phyloP scores from a whole-genome alignment of 1,140 invertebrate genomes.

The Marisa cornuarietis region DNA sequence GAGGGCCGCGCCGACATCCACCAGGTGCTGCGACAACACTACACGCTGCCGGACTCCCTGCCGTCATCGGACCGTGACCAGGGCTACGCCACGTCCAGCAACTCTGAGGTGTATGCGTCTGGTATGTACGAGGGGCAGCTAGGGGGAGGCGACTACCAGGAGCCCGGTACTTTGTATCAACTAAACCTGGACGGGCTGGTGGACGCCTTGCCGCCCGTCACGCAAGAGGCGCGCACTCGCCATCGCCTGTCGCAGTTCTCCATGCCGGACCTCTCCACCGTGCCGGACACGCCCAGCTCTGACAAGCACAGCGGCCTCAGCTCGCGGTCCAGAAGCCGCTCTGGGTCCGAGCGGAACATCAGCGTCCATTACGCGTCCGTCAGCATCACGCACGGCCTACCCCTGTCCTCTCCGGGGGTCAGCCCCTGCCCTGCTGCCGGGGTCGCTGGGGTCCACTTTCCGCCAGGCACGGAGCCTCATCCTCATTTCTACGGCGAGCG shows the following conservation, averaged over 20 bases:
- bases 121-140: constrained; percentile 42
- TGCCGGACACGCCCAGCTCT: constrained; percentile 8
- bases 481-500: constrained; percentile 16
- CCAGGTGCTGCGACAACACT: constrained; percentile 57
- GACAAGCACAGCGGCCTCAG: constrained; percentile 35
- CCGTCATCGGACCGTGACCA: constrained; percentile 59
- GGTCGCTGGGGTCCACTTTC: neutral
- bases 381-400: constrained; percentile 27
- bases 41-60: constrained; percentile 55
- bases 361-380: constrained; percentile 48
- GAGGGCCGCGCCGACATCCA: constrained; percentile 55
- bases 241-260: constrained; percentile 59
- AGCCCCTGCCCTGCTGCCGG: neutral
- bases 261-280: constrained; percentile 54
- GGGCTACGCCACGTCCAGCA: constrained; percentile 60
- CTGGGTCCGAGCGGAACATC: constrained; percentile 56
- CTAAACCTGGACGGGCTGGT: constrained; percentile 53
- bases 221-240: constrained; percentile 52
- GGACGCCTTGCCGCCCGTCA: constrained; percentile 45
- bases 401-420: constrained; percentile 10
- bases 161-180: constrained; percentile 41
- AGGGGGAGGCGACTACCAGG: constrained; percentile 28
- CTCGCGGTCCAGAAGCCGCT: constrained; percentile 41
- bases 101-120: constrained; percentile 61
- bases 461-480: neutral